phyloP scores from a whole-genome alignment of 2,797 vertebrate species.

The Anabacerthia variegaticeps region DNA sequence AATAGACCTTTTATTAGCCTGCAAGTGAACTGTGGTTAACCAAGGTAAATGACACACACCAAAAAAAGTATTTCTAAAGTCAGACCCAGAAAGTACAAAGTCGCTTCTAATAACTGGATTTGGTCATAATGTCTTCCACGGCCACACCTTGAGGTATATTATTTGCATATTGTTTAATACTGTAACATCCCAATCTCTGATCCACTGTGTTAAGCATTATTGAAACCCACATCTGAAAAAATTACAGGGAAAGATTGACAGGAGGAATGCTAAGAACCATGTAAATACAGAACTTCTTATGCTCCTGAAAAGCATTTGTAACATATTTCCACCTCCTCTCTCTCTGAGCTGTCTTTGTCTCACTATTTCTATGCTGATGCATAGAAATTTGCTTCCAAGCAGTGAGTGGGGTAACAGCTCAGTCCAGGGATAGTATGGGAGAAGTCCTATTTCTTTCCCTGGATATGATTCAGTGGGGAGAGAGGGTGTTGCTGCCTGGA shows the following conservation, averaged over 20 bases:
- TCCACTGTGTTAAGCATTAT: not conserved
- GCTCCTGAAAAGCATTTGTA: not conserved
- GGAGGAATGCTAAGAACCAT: not conserved
- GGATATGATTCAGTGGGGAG: not conserved
- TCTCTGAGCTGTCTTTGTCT: not conserved
- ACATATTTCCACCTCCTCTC: not conserved
- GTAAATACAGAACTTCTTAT: not conserved
- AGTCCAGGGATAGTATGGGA: not conserved
- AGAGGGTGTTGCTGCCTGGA: not conserved
- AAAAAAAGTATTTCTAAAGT: not conserved
- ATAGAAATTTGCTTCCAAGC: not conserved
- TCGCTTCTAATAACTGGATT: not conserved
- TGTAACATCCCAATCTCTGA: not conserved
- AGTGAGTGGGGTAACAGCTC: not conserved
- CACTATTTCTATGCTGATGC: not conserved
- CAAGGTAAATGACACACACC: not conserved
- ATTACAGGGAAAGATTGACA: not conserved
- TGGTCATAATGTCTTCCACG: not conserved
- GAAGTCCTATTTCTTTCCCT: not conserved
- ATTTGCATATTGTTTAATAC: not conserved
- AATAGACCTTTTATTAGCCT: not conserved
- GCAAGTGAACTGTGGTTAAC: not conserved
- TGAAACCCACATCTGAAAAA: not conserved
- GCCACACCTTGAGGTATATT: not conserved
- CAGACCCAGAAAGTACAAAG: not conserved